These are phyloP conservation scores for Philypnodon macrostomus DNA, from an alignment of 2,797 vertebrate genomes.

Conservation along the genomic window DNA sequence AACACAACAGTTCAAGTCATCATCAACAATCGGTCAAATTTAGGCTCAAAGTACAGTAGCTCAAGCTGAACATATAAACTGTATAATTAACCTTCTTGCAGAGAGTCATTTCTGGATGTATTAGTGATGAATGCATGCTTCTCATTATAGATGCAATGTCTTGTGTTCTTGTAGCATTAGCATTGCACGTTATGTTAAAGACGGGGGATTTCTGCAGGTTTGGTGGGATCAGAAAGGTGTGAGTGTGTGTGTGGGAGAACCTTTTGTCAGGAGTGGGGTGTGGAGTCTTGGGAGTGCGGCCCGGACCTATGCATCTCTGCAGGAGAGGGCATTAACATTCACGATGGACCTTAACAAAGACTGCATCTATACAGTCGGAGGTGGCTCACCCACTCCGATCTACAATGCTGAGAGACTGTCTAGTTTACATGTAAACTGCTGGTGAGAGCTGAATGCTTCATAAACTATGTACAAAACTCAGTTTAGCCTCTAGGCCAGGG, in stretches of 20 bases:
- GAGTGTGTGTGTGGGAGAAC: slow-evolving; percentile 35
- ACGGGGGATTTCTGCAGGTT: slow-evolving; percentile 18
- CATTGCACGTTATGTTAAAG: too few species aligned
- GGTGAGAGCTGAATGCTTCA: too few species aligned
- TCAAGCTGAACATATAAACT: too few species aligned
- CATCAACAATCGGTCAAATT: too few species aligned
- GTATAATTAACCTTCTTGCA: too few species aligned
- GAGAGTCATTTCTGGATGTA: too few species aligned
- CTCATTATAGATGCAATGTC: neutral
- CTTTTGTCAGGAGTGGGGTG: slow-evolving; percentile 52
- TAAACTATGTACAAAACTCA: too few species aligned
- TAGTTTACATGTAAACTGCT: slow-evolving; percentile 17
- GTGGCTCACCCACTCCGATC: slow-evolving; percentile 3
- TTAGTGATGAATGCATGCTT: too few species aligned
- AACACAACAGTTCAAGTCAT: too few species aligned
- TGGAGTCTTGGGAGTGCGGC: slow-evolving; percentile 33
- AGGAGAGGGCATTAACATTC: slow-evolving; percentile 58
- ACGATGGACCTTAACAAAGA: slow-evolving; percentile 37
- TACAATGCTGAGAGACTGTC: slow-evolving; percentile 25
- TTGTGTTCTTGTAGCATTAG: neutral
- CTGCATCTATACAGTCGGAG: slow-evolving; percentile 10
- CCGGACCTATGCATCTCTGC: slow-evolving; percentile 37
- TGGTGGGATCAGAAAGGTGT: slow-evolving; percentile 36
- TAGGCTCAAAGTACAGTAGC: too few species aligned
- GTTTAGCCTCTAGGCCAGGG: too few species aligned